Evolutionary conservation across 2,113 vertebrate genomes (phyloP), one percentile per base, ranked within the genome.

Genomic region (Coryphaenoides rupestris): DNA sequence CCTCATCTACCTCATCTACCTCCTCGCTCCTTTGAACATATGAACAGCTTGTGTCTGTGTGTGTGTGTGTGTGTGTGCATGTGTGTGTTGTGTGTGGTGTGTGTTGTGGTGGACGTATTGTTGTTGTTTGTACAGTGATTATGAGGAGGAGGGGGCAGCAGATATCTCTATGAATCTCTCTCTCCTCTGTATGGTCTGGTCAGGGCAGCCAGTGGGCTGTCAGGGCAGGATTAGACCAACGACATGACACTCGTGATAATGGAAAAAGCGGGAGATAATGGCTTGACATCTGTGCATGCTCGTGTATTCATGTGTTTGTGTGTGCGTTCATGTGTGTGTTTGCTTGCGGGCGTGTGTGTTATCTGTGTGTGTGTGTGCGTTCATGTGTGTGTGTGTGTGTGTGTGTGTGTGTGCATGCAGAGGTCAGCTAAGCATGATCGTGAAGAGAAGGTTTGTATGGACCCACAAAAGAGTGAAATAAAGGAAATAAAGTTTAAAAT

Each of bases 181-280:
- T 73, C 57, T 65, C n/a, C n/a, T n/a, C n/a, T n/a, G 47, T 49
- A 19, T 46, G 69, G 63, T 22, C 12, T 19, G 60, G 45, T n/a
- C 52, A 58, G 65, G 82, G 70, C 72, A 63, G 79, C 13, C 64
- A 67, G 57, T 53, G 7, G 57, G n/a, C n/a, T n/a, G n/a, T n/a
- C n/a, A 15, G 52, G 52, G 21, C 14, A 61, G 68, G 81, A 84
- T 80, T 64, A 86, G 50, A 73, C 62, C 0, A 58, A 77, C 84
- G 86, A 84, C 74, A 73, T 86, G 78, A 88, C 75, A 65, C 24
- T 56, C 46, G 65, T 70, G 59, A 79, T 79, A 80, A 84, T 80
- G 61, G 70, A 67, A 46, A 45, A n/a, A n/a, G n/a, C 64, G 76
- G 62, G 46, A 54, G 47, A 63, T 62, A 79, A 84, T 79, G 66